A percentile compares a stretch with the other conserved stretches of the same genome.
Evolutionary conservation across 2,888 invertebrate genomes (phyloP).

Genomic region (Operophtera brumata): DNA sequence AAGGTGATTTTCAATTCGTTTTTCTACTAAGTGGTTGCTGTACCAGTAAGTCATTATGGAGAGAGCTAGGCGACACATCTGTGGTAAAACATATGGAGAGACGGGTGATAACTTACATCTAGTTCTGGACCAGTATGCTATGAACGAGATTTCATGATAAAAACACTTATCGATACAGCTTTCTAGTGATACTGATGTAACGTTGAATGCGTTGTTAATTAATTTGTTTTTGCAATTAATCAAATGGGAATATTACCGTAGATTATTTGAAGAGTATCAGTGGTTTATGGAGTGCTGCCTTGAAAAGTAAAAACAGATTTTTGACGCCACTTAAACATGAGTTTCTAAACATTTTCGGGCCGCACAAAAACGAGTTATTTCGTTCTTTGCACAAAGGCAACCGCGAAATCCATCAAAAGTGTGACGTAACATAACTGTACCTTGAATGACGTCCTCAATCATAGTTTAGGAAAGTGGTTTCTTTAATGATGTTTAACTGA

Average conservation of each 20-base stretch:
- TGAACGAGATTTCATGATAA: constrained; percentile 48
- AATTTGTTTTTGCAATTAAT: constrained; percentile 27
- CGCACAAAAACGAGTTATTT: constrained; percentile 52
- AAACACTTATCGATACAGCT: constrained; percentile 58
- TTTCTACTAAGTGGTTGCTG: constrained; percentile 10
- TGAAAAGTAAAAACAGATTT: constrained; percentile 25
- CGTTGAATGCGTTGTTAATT: constrained; percentile 30
- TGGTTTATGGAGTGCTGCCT: neutral
- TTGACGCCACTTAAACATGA: constrained; percentile 36
- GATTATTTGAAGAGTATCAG: neutral
- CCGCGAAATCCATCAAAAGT: constrained; percentile 46
- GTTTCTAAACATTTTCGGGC: constrained; percentile 44
- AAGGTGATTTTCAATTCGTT: constrained; percentile 16
- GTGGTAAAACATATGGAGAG: constrained; percentile 50
- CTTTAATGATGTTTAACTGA: constrained; percentile 40
- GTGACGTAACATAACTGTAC: constrained; percentile 57
- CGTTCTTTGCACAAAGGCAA: constrained; percentile 52
- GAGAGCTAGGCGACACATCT: constrained; percentile 60
- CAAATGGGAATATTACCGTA: constrained; percentile 7
- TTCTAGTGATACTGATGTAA: constrained; percentile 61
- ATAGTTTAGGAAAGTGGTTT: constrained; percentile 49
- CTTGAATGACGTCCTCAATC: constrained; percentile 51
- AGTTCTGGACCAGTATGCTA: constrained; percentile 41
- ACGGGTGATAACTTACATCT: constrained; percentile 61
- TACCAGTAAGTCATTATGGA: constrained; percentile 43